These are phyloP conservation scores for Chorisops tibialis DNA, from an alignment of 2,888 invertebrate genomes.

Conservation along the genomic window DNA sequence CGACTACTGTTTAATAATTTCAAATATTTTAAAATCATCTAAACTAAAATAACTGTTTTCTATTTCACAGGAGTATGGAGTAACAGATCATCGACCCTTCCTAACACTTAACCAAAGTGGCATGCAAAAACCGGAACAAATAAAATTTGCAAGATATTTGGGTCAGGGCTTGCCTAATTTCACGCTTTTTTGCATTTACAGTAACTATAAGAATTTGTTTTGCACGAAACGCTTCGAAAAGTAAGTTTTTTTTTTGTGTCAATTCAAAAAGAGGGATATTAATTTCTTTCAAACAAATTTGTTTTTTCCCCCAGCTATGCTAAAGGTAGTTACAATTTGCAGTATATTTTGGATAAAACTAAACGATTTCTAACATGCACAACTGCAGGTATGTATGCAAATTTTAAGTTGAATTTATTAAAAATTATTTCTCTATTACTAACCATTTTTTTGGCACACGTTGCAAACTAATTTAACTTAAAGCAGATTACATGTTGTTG, in stretches of 20 bases:
- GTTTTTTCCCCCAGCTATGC: conserved; percentile 42
- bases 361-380: conserved; percentile 51
- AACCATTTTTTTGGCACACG: too few relatives aligned
- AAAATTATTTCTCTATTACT: too few relatives aligned
- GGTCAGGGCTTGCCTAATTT: conserved; percentile 51
- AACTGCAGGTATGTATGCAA: conserved; percentile 47
- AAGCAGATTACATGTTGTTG: too few relatives aligned
- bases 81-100: conserved; percentile 51
- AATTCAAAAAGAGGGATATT: not conserved
- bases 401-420: not conserved
- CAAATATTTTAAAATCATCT: too few relatives aligned
- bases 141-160: conserved; percentile 51
- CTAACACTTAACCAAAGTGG: conserved; percentile 50
- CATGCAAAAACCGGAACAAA: conserved; percentile 51
- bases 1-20: not conserved
- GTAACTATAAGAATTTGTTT: conserved; percentile 52
- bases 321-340: conserved; percentile 52
- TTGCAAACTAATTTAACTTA: too few relatives aligned
- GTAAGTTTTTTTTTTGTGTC: conserved; percentile 39
- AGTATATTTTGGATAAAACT: conserved; percentile 52
- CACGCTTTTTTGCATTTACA: conserved; percentile 53
- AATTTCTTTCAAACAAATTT: conserved; percentile 4
- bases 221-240: conserved; percentile 53
- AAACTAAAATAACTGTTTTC: not conserved
- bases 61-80: conserved; percentile 47